Evolutionary conservation across 30 jellyfish, hydroid and myxozoan species (phyloP).

Genomic region (Hydractinia echinata): DNA sequence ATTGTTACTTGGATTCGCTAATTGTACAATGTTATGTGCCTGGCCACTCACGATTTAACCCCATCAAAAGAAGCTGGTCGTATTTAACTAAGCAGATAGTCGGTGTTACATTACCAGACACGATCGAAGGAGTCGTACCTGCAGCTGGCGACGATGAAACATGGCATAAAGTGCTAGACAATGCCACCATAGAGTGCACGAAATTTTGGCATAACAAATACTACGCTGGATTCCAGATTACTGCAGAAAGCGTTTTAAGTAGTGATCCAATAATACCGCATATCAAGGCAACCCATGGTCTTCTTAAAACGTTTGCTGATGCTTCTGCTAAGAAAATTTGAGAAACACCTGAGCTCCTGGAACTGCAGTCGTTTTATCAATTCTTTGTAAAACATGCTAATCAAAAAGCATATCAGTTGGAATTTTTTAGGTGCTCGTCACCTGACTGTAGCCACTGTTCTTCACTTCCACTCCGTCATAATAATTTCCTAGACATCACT

Average conservation of each 20-base stretch:
- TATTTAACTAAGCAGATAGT: conserved; percentile 7
- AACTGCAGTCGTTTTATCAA: no score
- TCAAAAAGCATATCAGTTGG: no score
- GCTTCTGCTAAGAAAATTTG: no score
- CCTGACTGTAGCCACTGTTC: no score
- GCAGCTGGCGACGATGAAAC: background rate
- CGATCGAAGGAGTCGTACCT: background rate
- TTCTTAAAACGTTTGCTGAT: no score
- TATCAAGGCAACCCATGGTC: no score
- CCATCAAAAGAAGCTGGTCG: conserved; percentile 1
- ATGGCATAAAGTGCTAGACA: conserved; percentile 1
- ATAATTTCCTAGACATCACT: no score
- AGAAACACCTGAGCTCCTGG: no score
- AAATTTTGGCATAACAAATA: background rate
- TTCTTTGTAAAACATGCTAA: no score
- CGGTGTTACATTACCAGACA: conserved; percentile 4
- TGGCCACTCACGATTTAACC: conserved; percentile 10
- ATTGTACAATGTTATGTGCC: conserved; percentile 8
- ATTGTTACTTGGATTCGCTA: background rate
- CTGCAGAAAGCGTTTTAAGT: background rate
- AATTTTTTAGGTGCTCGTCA: no score
- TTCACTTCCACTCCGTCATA: no score
- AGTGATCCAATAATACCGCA: no score
- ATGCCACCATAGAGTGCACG: background rate
- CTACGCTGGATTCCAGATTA: background rate